Evolutionary conservation across 1,140 invertebrate species (phyloP), one percentile per base, ranked within the genome.

Genomic region (Caenorhabditis brenneri): DNA sequence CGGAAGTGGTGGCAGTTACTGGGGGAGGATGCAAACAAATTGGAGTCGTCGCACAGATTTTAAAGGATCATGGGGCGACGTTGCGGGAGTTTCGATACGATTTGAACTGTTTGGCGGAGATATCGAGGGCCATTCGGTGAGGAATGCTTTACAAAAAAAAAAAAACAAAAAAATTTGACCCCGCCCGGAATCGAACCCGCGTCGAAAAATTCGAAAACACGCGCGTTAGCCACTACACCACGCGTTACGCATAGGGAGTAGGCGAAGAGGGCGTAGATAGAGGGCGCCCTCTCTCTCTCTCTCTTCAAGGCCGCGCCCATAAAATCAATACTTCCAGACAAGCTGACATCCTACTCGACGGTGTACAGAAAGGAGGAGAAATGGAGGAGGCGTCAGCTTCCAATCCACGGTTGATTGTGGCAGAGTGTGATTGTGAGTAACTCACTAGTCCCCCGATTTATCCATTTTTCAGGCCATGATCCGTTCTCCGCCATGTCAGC

Each of bases 341-440:
- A 74, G 33, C 65, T 15, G 65, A 74, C 19, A 74, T 74, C 42
- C n/a, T 74, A 22, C 36, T 74, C 6, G 65, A 74, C 24, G 65
- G 65, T 42, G 65, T 42, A 1, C 65, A 74, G 24, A 15, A 74
- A 42, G 65, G 65, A 1, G 65, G 65, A 46, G 65, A 39, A n/a
- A n/a, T 74, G n/a, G 36, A 74, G 29, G 65, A 74, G 4, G 65
- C 65, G 1, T 31, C 65, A 0, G 65, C 65, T 24, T 74, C 65
- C 2, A 46, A 46, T 24, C n/a, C 65, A 1, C n/a, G 36, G 19
- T 42, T 74, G 65, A 74, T 74, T 27, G 65, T 74, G 9, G 65
- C 65, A 5, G 65, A 74, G 15, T 74, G 65, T 74, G 65, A 74
- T 74, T 74, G 65, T 74, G 15, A 74, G 65, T 74, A n/a, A n/a